Conservation (phyloP, 2,888 invertebrate genomes). For the Netelia fuscicornis region DNA sequence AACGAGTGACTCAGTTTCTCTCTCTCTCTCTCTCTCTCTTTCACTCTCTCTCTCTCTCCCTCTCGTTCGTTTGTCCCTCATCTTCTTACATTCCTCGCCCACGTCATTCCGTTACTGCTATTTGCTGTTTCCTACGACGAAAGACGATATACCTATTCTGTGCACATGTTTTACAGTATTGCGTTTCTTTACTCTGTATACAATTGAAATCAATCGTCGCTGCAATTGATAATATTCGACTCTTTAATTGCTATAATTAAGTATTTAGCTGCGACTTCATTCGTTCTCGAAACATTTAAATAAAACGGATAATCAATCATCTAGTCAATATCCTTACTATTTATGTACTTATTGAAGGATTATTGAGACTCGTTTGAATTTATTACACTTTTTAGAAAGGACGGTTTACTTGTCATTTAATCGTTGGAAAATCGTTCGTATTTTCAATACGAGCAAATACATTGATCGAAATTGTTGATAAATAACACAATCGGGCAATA, state of each 20-base stretch:
- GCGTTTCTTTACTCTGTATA: conserved; percentile 1
- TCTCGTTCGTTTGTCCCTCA: conserved; percentile 52
- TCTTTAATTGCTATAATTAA: conserved; percentile 22
- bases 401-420: neutral
- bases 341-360: neutral
- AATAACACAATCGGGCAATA: neutral
- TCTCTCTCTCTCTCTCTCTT: conserved; percentile 28
- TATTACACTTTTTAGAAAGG: neutral
- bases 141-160: neutral
- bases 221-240: conserved; percentile 12
- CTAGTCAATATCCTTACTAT: neutral
- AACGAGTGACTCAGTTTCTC: conserved; percentile 77
- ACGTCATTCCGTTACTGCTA: conserved; percentile 7
- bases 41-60: no score
- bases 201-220: neutral
- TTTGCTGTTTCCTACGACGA: conserved; percentile 15
- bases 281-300: neutral
- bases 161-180: neutral
- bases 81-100: conserved; percentile 45
- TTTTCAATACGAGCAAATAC: neutral
- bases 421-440: no score
- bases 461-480: neutral
- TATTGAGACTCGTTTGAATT: neutral
- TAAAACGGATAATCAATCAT: conserved; percentile 6
- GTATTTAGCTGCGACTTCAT: neutral